Percentiles rank a stretch among this genome's conserved stretches.
These are phyloP conservation scores for Troides aeacus DNA, from an alignment of 2,888 invertebrate genomes.

Conservation along the genomic window DNA sequence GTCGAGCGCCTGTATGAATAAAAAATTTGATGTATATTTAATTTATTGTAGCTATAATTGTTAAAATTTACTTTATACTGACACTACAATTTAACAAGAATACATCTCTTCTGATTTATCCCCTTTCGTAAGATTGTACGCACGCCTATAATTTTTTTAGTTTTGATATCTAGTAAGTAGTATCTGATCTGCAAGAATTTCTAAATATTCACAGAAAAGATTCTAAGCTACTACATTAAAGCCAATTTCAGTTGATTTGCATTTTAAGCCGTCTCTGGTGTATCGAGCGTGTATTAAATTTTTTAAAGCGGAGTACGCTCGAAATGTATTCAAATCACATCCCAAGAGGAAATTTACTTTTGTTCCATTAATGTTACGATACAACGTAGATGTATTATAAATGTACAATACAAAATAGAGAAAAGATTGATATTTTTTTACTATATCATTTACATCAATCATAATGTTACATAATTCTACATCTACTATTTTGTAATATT, in stretches of 20 bases:
- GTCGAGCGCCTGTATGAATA: too few species aligned
- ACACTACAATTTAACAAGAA: too few species aligned
- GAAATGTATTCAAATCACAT: slow-evolving; percentile 27
- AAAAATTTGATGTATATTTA: too few species aligned
- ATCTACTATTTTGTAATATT: too few species aligned
- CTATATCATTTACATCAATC: too few species aligned
- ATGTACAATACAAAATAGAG: neutral
- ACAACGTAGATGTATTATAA: neutral
- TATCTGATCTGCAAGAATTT: neutral
- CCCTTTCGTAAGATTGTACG: too few species aligned
- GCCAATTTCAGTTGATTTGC: slow-evolving; percentile 6
- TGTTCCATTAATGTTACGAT: slow-evolving; percentile 16
- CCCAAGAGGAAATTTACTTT: slow-evolving; percentile 19
- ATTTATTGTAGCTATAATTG: too few species aligned
- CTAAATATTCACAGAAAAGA: neutral
- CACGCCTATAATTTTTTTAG: too few species aligned
- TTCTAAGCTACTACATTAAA: neutral
- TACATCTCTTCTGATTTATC: too few species aligned
- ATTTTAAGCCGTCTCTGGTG: slow-evolving; percentile 9
- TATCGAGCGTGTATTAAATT: slow-evolving; percentile 16
- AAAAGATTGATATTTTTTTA: neutral
- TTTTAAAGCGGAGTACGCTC: slow-evolving; percentile 7
- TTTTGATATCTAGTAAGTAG: too few species aligned
- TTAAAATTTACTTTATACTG: too few species aligned
- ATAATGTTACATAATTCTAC: too few species aligned